These are phyloP conservation scores for Dendrocincla tyrannina DNA, from an alignment of 2,797 vertebrate species.

Conservation along the genomic window DNA sequence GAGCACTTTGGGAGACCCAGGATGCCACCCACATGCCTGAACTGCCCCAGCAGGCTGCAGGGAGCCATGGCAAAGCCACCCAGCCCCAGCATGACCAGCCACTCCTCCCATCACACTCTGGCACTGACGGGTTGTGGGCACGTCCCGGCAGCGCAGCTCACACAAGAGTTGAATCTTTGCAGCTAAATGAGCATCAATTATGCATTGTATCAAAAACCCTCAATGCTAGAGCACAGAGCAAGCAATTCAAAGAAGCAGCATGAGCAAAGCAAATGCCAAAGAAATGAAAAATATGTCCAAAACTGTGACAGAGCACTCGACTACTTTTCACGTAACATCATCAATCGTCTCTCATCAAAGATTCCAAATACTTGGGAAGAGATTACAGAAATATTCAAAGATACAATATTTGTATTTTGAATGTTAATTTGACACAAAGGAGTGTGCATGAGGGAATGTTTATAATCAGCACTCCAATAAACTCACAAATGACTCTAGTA, in stretches of 20 bases:
- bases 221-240: neutral
- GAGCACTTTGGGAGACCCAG: neutral
- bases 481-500: constrained; percentile 85
- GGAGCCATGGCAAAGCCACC: neutral
- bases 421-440: constrained; percentile 94
- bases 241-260: neutral
- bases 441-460: constrained; percentile 90
- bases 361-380: constrained; percentile 45
- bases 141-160: fast-evolving
- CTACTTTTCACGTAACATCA: neutral
- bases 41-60: neutral
- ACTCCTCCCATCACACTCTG: neutral
- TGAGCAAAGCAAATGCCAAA: constrained; percentile 26
- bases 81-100: fast-evolving
- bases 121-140: fast-evolving
- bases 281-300: constrained; percentile 17
- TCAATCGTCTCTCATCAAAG: neutral
- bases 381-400: constrained; percentile 75
- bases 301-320: neutral
- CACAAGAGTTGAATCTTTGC: neutral
- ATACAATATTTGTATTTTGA: constrained; percentile 89
- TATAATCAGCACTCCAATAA: constrained; percentile 92
- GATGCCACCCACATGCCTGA: neutral
- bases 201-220: constrained; percentile 8
- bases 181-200: constrained; percentile 51